These are phyloP conservation scores for Drosophila subpulchrella DNA, from an alignment of 1,140 invertebrate species.

Conservation along the genomic window DNA sequence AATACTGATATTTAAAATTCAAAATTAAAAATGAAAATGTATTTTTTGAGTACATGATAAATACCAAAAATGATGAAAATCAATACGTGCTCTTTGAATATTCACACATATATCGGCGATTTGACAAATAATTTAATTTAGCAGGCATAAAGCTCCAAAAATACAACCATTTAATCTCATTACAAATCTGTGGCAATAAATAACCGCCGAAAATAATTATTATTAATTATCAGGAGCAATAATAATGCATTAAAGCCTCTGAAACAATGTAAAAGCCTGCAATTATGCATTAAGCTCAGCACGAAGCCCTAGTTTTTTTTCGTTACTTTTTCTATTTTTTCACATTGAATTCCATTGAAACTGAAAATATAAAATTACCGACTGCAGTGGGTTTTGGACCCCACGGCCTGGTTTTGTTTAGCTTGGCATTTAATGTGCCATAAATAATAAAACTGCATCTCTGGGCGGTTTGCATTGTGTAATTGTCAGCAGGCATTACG, in stretches of 20 bases:
- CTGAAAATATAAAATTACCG: conserved; percentile 24
- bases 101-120: conserved; percentile 1
- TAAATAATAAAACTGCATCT: conserved; percentile 71
- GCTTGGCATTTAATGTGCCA: conserved; percentile 63
- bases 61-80: too few relatives aligned
- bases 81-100: not conserved
- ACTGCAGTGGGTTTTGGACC: not conserved
- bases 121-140: conserved; percentile 50
- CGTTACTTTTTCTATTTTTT: not conserved
- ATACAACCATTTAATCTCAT: conserved; percentile 41
- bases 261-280: conserved; percentile 35
- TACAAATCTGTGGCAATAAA: conserved; percentile 74
- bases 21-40: not conserved
- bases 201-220: conserved; percentile 69
- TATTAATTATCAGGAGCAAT: conserved; percentile 71
- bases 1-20: too few relatives aligned
- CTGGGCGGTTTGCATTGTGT: conserved; percentile 31
- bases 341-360: conserved; percentile 12
- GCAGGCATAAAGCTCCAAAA: conserved; percentile 10
- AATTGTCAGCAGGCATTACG: conserved; percentile 73
- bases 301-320: conserved; percentile 9
- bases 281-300: conserved; percentile 33
- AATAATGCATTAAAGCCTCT: conserved; percentile 48
- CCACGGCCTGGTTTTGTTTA: conserved; percentile 39
- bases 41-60: too few relatives aligned